Base-by-base conservation (phyloP, 2,888 invertebrate genomes). In the Gordius sp. region DNA sequence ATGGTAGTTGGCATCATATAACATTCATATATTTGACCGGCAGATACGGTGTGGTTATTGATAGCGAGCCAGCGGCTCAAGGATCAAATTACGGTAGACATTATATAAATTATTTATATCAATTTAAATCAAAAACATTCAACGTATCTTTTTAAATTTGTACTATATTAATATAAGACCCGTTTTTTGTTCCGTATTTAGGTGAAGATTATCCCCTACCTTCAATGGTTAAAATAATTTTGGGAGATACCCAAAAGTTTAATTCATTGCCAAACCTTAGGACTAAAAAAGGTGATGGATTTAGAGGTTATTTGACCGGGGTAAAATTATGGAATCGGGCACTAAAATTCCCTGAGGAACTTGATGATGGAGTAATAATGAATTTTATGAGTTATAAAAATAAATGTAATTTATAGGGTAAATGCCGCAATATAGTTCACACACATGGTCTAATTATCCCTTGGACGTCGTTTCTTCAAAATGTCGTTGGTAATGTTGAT, bases 1-100 rank as follows among this genome's bases (percentile, higher is more conserved):
- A 87, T 65, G 86, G 85, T 1, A 84, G 85, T 66, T 87, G 87
- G 87, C 87, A 87, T 72, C 86, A 87, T 65, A 78, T 87, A 24
- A 85, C 85, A 41, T 75, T 87, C 56, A 79, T 83, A 23, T 87
- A 54, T 20, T 27, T 27, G 27, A 54, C 24, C 24, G 55, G 55
- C 4, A 54, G 23, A 27, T 54, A 54, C 27, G 55, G 55, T 2
- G 16, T 54, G 2, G 23, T 54, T 8, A 8, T 54, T 4, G 55
- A 54, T 54, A 28, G 27, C 27, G 55, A 54, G 28, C 55, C 55
- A 8, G 2, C 27, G 16, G 28, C 55, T 8, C 55, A 54, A 2
- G 55, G 55, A 16, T 54, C 55, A 4, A 23, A 23, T 20, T 20
- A 47, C 4, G 23, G 13, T 47, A 33, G 39, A n/a, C 39, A 8